Evolutionary conservation across 2,797 vertebrate species (phyloP).

Genomic region (Tarsius wallacei): DNA sequence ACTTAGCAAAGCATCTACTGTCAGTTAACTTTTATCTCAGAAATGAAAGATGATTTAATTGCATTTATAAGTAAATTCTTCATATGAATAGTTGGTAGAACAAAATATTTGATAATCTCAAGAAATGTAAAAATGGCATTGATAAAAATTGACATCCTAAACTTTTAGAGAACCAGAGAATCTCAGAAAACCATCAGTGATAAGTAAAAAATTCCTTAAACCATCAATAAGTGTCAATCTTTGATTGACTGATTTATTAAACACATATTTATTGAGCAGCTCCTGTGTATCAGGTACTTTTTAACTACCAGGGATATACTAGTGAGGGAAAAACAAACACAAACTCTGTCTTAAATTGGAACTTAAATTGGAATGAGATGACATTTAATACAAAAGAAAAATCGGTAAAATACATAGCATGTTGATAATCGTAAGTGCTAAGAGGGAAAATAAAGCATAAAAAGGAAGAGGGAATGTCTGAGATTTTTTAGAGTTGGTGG

Average conservation of each 20-base stretch:
- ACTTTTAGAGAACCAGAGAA: neutral
- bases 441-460: neutral
- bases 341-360: neutral
- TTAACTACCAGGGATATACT: neutral
- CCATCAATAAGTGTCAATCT: neutral
- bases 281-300: neutral
- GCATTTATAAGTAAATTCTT: constrained; percentile 18
- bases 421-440: neutral
- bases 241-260: constrained; percentile 6
- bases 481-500: too few relatives aligned
- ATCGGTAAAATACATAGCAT: neutral
- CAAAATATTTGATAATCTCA: neutral
- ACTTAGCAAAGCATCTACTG: neutral
- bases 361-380: neutral
- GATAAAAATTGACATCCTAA: constrained; percentile 2
- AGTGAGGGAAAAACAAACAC: neutral
- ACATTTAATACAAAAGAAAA: constrained; percentile 16
- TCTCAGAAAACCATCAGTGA: neutral
- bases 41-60: neutral
- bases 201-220: constrained; percentile 7
- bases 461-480: neutral
- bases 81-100: neutral
- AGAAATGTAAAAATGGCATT: neutral
- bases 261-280: neutral
- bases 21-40: neutral